Evolutionary conservation across 2,797 vertebrate species (phyloP), one percentile per base, ranked within the genome.

Genomic region (Crocidura indochinensis): DNA sequence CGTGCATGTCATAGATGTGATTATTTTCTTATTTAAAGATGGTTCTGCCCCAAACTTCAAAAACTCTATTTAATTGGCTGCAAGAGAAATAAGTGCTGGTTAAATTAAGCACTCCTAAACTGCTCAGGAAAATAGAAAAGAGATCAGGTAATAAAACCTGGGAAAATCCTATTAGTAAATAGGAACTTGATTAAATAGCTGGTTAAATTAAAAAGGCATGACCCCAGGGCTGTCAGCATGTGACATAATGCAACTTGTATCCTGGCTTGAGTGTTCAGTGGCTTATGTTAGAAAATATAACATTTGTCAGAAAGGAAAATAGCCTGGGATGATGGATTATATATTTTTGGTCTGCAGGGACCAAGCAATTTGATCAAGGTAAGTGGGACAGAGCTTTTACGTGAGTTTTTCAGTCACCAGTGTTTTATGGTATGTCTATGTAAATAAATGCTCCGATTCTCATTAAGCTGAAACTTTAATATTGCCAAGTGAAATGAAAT

Each of bases 81-180:
- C 79, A 79, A 80, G 67, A 64, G 62, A 79, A 88, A 79, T 10
- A 72, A 51, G 86, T 29, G 44, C n/a, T 72, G 79, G 31, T 62
- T 46, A 72, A 20, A 60, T 60, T 60, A 60, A 64, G 29, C 65
- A 65, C 60, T 73, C 24, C 56, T 44, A 64, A 49, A 51, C 31
- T 15, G 51, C 51, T 88, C 56, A 74, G 27, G 51, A 80, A 81
- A 64, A 64, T 1, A 64, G 53, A 64, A 80, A 64, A 26, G 29
- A 27, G 62, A 20, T 22, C 14, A 60, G 1, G 10, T 49, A 29
- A 44, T 1, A 2, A 8, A 53, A n/a, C 22, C 11, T 73, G 17
- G 51, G 60, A 62, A 80, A 80, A 38, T 73, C 46, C 47, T 38
- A 38, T 64, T 51, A 44, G 68, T 80, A 72, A 80, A 64, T 31